Percentiles rank a stretch among this genome's conserved stretches.
These are phyloP conservation scores for Patiria pectinifera DNA, from an alignment of 53 echinoderm and acorn worm genomes.

Conservation along the genomic window DNA sequence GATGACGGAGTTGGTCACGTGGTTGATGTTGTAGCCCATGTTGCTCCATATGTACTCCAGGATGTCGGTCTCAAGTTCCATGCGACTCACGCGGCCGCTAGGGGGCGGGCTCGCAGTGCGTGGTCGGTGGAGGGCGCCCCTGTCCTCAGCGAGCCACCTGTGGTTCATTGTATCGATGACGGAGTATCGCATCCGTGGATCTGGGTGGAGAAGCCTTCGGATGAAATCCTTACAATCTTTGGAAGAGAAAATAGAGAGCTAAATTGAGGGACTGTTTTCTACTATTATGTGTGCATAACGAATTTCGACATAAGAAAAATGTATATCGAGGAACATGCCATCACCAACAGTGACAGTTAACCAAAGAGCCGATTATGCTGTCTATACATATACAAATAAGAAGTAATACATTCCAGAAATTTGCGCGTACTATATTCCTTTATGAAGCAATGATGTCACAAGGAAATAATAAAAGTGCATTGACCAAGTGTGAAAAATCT, in stretches of 20 bases:
- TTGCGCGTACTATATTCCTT: no score
- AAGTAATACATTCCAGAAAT: no score
- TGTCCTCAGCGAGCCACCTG: conserved; percentile 72
- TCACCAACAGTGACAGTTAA: no score
- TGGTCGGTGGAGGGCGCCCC: neutral
- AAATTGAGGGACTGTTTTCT: neutral
- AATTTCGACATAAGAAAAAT: neutral
- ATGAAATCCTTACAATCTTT: conserved; percentile 91
- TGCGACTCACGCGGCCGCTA: conserved; percentile 75
- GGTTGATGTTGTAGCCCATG: conserved; percentile 80
- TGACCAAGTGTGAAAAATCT: no score
- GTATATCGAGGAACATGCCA: no score
- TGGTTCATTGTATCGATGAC: conserved; percentile 76
- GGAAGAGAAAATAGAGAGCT: conserved; percentile 7
- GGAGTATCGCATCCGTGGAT: conserved; percentile 81
- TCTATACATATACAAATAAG: no score
- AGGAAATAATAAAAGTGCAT: no score
- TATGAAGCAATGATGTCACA: no score
- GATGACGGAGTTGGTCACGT: conserved; percentile 87
- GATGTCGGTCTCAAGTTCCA: conserved; percentile 88
- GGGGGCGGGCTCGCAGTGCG: conserved; percentile 56
- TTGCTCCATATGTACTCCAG: conserved; percentile 75
- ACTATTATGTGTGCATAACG: neutral
- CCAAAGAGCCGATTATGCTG: no score
- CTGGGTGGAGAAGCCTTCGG: conserved; percentile 78